Base-by-base conservation (phyloP, 2,113 vertebrate species). In the Oophaga pumilio region DNA sequence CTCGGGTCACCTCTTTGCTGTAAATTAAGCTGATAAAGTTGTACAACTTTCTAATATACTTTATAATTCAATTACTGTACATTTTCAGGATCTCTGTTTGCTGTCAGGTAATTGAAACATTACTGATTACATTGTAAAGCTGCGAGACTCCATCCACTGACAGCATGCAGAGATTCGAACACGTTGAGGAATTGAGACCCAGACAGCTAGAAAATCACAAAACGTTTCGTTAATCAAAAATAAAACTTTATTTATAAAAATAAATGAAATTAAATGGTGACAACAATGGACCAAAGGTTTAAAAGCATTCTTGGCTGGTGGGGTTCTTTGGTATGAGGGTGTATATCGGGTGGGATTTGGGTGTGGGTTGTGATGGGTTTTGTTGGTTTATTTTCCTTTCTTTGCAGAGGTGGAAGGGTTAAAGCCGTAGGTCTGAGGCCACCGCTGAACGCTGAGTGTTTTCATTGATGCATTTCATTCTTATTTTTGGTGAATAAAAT, bases 401-500 rank as follows among this genome's bases (percentile, higher is more conserved):
- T 22, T 11, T 28, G n/a, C 78, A 62, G 22, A 24, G 22, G 60
- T 82, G 80, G 43, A 82, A 66, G 80, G 62, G 80, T 82, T 50
- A 64, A 82, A 6, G 49, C 33, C 2, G 4, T 1, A 5, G 56
- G 53, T 80, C 78, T 20, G 24, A 8, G 5, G 53, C 1, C 15
- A 2, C 56, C 14, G 56, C 53, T 57, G 6, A 11, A 62, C 15
- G 2, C 6, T 17, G 53, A 79, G 77, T 80, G 80, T 66, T 82
- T 82, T 77, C 28, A 50, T 50, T 12, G 17, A 50, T 12, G 62
- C 83, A 59, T 43, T 59, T 85, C n/a, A 26, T 76, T 85, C 77
- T 15, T 86, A 77, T 64, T 85, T 73, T 77, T 73, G 64, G 68
- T 86, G 68, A 77, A 86, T 62, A 20, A 86, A 74, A 49, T 18